These are phyloP conservation scores for Aelia acuminata DNA, from an alignment of 2,888 invertebrate species.

Conservation along the genomic window DNA sequence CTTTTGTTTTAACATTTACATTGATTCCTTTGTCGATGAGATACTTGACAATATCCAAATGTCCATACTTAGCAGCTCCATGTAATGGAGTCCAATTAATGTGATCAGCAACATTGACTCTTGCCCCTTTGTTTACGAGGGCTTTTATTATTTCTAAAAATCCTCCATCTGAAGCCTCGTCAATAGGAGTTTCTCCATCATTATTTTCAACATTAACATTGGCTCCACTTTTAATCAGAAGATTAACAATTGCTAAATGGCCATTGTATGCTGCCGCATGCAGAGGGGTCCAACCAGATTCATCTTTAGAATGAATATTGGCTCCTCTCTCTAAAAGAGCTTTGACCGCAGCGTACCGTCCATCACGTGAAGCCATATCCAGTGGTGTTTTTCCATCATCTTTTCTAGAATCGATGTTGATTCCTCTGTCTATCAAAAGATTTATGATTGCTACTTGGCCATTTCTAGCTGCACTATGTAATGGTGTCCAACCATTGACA, in stretches of 20 bases:
- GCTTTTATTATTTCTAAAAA: neutral
- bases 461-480: conserved; percentile 21
- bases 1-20: neutral
- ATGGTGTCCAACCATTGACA: conserved; percentile 19
- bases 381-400: conserved; percentile 23
- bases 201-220: neutral
- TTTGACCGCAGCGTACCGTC: neutral
- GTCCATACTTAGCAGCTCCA: conserved; percentile 9
- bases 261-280: conserved; percentile 27
- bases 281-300: neutral
- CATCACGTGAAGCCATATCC: neutral
- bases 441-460: conserved; percentile 7
- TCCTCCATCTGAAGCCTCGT: conserved; percentile 12
- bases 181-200: conserved; percentile 21
- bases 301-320: neutral
- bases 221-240: neutral
- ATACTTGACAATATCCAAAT: conserved; percentile 24
- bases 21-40: conserved; percentile 5
- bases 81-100: conserved; percentile 24
- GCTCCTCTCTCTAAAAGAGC: conserved; percentile 13
- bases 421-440: conserved; percentile 33
- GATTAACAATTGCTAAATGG: neutral
- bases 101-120: neutral
- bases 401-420: neutral
- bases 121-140: neutral